Conservation (phyloP, 2,888 invertebrate genomes). For the Lasioglossum lativentre region DNA sequence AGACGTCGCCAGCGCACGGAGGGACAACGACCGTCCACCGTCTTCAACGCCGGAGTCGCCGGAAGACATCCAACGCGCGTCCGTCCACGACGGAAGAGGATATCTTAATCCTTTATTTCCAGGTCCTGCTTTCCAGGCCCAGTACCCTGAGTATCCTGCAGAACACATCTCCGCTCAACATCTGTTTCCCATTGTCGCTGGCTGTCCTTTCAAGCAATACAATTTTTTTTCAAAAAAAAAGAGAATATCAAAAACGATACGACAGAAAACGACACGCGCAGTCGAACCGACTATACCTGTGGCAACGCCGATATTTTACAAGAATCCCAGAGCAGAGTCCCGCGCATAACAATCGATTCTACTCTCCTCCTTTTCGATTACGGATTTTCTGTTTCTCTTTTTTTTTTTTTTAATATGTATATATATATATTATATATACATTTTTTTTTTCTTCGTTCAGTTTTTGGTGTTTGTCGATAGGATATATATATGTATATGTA, state of each 20-base stretch:
- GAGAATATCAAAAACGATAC: conserved; percentile 19
- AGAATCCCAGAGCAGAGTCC: conserved; percentile 47
- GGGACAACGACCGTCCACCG: conserved; percentile 27
- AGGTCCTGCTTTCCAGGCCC: conserved; percentile 84
- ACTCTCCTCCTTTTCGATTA: conserved; percentile 48
- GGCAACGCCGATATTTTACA: conserved; percentile 64
- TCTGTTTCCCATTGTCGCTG: conserved; percentile 79
- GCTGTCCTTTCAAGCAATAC: conserved; percentile 80
- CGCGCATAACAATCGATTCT: conserved; percentile 54
- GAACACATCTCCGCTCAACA: conserved; percentile 82
- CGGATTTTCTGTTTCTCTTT: neutral
- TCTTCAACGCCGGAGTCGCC: conserved; percentile 64
- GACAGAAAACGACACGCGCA: conserved; percentile 63
- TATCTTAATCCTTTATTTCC: conserved; percentile 84
- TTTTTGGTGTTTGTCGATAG: conserved; percentile 57
- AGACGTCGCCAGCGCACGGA: conserved; percentile 58
- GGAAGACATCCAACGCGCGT: conserved; percentile 54
- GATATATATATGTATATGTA: neutral
- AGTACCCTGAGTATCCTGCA: conserved; percentile 83
- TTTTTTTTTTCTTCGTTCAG: conserved; percentile 13
- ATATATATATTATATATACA: neutral
- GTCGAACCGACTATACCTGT: conserved; percentile 36
- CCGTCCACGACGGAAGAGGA: conserved; percentile 68
- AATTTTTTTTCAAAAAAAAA: neutral
- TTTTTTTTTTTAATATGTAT: neutral